Conservation (phyloP, 53 echinoderm and acorn worm species). For the Paracentrotus lividus region DNA sequence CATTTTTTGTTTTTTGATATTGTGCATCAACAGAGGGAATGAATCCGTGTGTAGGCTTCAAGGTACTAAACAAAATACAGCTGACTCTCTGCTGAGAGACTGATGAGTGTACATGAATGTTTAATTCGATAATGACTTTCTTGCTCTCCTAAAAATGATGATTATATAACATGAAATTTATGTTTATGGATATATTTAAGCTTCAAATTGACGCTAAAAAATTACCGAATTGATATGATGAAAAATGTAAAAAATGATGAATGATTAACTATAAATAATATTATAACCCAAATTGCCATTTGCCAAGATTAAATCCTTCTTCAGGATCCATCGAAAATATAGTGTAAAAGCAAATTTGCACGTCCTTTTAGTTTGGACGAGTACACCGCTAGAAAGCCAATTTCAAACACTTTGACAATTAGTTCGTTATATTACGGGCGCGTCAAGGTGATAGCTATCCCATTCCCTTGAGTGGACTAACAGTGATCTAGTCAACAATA, state of each 20-base stretch:
- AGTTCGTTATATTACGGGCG: background rate
- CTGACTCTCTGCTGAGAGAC: background rate
- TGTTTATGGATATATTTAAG: too few relatives aligned
- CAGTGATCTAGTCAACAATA: background rate
- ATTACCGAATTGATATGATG: too few relatives aligned
- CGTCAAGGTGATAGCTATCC: background rate
- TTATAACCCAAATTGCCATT: too few relatives aligned
- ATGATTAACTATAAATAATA: too few relatives aligned
- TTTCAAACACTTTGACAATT: conserved; percentile 8
- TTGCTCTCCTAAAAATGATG: too few relatives aligned
- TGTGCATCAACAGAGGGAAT: background rate
- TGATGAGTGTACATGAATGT: too few relatives aligned
- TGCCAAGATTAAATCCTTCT: too few relatives aligned
- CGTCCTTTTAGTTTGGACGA: background rate
- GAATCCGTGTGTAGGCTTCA: background rate
- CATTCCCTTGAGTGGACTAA: conserved; percentile 17
- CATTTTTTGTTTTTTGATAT: background rate
- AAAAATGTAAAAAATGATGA: too few relatives aligned
- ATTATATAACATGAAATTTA: too few relatives aligned
- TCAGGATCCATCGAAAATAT: background rate
- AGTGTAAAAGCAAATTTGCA: background rate
- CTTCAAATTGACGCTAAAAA: too few relatives aligned
- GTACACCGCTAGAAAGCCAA: background rate
- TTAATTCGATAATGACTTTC: too few relatives aligned
- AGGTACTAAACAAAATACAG: too few relatives aligned